Percentiles rank a stretch among this genome's conserved stretches.
These are phyloP conservation scores for Baccha elongata DNA, from an alignment of 2,888 invertebrate species.

Conservation along the genomic window DNA sequence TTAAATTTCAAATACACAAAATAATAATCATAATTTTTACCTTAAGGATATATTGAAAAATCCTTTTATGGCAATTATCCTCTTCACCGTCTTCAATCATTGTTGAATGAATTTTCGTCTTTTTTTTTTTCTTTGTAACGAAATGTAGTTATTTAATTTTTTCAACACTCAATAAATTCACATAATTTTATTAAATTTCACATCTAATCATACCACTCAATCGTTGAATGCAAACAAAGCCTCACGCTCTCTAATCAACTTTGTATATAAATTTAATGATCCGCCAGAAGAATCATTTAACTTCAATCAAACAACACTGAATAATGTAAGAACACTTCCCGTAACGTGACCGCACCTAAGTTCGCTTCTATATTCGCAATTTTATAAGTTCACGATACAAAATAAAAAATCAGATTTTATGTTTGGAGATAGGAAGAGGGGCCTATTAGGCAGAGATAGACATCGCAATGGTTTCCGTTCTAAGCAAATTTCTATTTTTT, in stretches of 20 bases:
- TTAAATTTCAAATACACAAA: not conserved
- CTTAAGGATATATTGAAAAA: conserved; percentile 68
- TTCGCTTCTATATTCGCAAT: conserved; percentile 52
- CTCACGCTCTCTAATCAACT: conserved; percentile 43
- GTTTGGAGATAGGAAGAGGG: not conserved
- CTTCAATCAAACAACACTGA: conserved; percentile 51
- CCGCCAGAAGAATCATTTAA: conserved; percentile 61
- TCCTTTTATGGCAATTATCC: conserved; percentile 63
- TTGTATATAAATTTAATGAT: conserved; percentile 13
- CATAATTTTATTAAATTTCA: conserved; percentile 35
- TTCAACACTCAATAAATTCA: conserved; percentile 30
- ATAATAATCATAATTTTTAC: conserved; percentile 13
- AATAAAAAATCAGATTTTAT: conserved; percentile 48
- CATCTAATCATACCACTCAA: conserved; percentile 26
- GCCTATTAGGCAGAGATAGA: not conserved
- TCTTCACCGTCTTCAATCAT: conserved; percentile 65
- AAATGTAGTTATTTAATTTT: conserved; percentile 16
- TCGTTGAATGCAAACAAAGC: conserved; percentile 9
- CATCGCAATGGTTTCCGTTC: conserved; percentile 61
- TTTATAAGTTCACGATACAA: conserved; percentile 57
- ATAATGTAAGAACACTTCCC: conserved; percentile 58
- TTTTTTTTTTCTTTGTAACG: not conserved
- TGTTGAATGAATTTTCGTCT: not conserved
- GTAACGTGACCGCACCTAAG: conserved; percentile 71
- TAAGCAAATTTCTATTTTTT: conserved; percentile 62